Percentiles rank a stretch among this genome's conserved stretches.
Evolutionary conservation across 2,888 invertebrate species (phyloP).

Genomic region (Mythimna pallens): DNA sequence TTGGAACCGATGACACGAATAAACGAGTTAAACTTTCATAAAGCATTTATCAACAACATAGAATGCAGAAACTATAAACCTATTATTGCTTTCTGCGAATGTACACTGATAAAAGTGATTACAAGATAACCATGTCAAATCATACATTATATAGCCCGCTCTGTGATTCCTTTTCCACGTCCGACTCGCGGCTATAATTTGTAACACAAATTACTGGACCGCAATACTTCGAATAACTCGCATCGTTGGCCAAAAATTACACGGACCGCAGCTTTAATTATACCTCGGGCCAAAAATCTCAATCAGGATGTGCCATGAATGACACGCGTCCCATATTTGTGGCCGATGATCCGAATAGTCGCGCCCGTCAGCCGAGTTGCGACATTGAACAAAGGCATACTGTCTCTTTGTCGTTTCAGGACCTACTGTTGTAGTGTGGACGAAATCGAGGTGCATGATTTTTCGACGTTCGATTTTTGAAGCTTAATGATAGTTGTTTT

Average conservation of each 20-base stretch:
- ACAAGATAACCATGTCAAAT: slow-evolving; percentile 50
- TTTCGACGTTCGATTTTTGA: slow-evolving; percentile 33
- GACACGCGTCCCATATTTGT: slow-evolving; percentile 76
- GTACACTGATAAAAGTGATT: slow-evolving; percentile 47
- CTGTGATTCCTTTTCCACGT: slow-evolving; percentile 53
- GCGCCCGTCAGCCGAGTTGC: slow-evolving; percentile 74
- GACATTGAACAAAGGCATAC: slow-evolving; percentile 73
- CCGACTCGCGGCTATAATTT: slow-evolving; percentile 51
- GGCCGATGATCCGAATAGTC: slow-evolving; percentile 78
- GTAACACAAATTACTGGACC: slow-evolving; percentile 54
- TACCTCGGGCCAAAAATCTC: slow-evolving; percentile 66
- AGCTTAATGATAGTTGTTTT: neutral
- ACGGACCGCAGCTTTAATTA: slow-evolving; percentile 63
- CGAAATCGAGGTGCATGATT: slow-evolving; percentile 30
- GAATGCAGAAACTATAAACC: slow-evolving; percentile 13
- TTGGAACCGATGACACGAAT: neutral
- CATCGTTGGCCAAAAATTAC: slow-evolving; percentile 60
- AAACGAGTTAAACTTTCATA: neutral
- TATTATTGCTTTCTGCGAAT: slow-evolving; percentile 31
- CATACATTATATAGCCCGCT: slow-evolving; percentile 34
- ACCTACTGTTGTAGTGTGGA: slow-evolving; percentile 43
- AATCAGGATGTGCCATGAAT: slow-evolving; percentile 75
- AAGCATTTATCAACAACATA: neutral
- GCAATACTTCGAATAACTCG: slow-evolving; percentile 57
- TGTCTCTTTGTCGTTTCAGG: slow-evolving; percentile 73